Conservation (phyloP, 1,140 invertebrate genomes). For the Eriosoma lanigerum region DNA sequence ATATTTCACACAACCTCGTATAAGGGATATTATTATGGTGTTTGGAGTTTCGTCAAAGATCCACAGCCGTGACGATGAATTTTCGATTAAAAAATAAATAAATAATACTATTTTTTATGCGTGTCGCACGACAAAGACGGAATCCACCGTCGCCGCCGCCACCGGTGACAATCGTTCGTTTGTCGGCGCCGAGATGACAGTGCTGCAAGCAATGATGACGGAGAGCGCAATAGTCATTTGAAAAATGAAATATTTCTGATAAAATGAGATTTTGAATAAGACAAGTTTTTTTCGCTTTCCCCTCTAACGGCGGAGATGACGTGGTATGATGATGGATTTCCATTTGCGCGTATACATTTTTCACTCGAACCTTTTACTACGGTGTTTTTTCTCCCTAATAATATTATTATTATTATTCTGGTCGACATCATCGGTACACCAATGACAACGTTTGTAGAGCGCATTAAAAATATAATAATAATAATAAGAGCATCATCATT, state of each 20-base stretch:
- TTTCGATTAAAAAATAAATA: slow-evolving; percentile 28
- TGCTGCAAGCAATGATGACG: not conserved
- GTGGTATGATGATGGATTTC: slow-evolving; percentile 31
- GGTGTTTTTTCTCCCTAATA: not conserved
- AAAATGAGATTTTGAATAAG: slow-evolving; percentile 42
- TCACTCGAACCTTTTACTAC: slow-evolving; percentile 3
- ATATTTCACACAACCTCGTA: too few relatives aligned
- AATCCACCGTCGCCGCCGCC: not conserved
- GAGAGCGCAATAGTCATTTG: slow-evolving; percentile 38
- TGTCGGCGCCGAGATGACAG: slow-evolving; percentile 23
- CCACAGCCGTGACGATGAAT: not conserved
- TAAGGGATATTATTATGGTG: too few relatives aligned
- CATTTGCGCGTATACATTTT: slow-evolving; percentile 27
- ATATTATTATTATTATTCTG: slow-evolving; percentile 19
- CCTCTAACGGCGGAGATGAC: not conserved
- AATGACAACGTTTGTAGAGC: not conserved
- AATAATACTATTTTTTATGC: not conserved
- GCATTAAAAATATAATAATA: slow-evolving; percentile 28
- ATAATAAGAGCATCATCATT: slow-evolving; percentile 28
- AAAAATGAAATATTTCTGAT: slow-evolving; percentile 36
- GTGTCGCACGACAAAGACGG: not conserved
- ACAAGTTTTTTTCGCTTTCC: not conserved
- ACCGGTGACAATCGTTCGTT: slow-evolving; percentile 28
- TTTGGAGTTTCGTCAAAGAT: too few relatives aligned
- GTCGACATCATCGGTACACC: not conserved